Evolutionary conservation across 2,888 invertebrate species (phyloP).

Genomic region (Chrysolina oricalcia): DNA sequence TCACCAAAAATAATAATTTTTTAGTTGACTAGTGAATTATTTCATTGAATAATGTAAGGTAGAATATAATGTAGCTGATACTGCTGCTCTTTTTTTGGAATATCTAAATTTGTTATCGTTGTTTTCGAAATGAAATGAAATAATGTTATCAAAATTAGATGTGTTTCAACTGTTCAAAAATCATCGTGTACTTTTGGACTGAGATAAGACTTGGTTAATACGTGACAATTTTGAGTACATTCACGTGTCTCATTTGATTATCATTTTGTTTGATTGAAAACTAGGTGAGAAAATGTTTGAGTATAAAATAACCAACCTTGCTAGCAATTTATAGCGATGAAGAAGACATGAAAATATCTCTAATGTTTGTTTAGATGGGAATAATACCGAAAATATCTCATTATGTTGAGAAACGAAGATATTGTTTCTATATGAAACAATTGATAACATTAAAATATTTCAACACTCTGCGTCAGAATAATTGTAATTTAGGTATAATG

Average conservation of each 20-base stretch:
- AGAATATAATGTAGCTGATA: not conserved
- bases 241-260: constrained; percentile 19
- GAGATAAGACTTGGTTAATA: constrained; percentile 48
- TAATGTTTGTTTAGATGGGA: not conserved
- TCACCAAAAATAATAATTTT: no score
- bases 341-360: not conserved
- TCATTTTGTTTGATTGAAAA: constrained; percentile 13
- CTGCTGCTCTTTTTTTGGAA: constrained; percentile 19
- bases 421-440: constrained; percentile 1
- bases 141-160: constrained; percentile 32
- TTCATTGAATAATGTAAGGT: not conserved
- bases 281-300: not conserved
- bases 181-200: constrained; percentile 47
- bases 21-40: not conserved
- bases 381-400: constrained; percentile 5
- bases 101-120: constrained; percentile 25
- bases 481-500: constrained; percentile 37
- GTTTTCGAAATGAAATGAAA: constrained; percentile 24
- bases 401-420: not conserved
- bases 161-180: constrained; percentile 18
- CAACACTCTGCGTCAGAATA: not conserved
- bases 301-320: not conserved
- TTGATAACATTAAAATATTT: not conserved
- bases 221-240: constrained; percentile 33
- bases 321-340: not conserved